These are phyloP conservation scores for Lasioglossum zephyrum DNA, from an alignment of 2,888 invertebrate genomes.

Conservation along the genomic window DNA sequence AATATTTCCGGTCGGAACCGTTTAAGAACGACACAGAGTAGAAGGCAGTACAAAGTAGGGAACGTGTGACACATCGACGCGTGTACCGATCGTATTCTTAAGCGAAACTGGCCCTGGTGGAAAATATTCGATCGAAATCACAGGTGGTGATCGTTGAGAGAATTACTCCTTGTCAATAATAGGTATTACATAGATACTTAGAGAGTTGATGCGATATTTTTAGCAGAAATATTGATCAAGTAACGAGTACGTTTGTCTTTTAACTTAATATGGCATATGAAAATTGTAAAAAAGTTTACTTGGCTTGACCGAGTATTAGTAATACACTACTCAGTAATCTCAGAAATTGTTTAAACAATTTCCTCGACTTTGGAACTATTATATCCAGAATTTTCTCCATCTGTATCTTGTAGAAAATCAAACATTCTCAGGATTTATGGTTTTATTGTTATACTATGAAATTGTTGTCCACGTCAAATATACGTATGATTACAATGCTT, in stretches of 20 bases:
- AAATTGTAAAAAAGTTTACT: background rate
- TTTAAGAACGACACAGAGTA: constrained; percentile 27
- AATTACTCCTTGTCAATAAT: constrained; percentile 21
- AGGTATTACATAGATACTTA: constrained; percentile 17
- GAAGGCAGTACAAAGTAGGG: constrained; percentile 41
- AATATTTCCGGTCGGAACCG: background rate
- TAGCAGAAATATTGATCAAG: background rate
- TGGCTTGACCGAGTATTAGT: background rate
- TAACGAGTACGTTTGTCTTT: background rate
- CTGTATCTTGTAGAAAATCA: background rate
- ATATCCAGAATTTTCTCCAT: background rate
- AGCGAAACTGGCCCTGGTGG: background rate
- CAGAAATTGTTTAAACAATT: background rate
- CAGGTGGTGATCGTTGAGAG: background rate
- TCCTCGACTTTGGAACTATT: background rate
- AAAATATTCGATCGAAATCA: constrained; percentile 2
- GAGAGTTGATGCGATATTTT: background rate
- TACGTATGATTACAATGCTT: background rate
- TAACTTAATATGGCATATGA: background rate
- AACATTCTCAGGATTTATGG: background rate
- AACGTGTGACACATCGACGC: constrained; percentile 2
- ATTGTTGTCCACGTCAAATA: background rate
- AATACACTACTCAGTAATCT: background rate
- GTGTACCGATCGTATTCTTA: background rate
- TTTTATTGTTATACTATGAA: background rate